Conservation (phyloP, 2,113 vertebrate genomes). For the Antigone vipio region DNA sequence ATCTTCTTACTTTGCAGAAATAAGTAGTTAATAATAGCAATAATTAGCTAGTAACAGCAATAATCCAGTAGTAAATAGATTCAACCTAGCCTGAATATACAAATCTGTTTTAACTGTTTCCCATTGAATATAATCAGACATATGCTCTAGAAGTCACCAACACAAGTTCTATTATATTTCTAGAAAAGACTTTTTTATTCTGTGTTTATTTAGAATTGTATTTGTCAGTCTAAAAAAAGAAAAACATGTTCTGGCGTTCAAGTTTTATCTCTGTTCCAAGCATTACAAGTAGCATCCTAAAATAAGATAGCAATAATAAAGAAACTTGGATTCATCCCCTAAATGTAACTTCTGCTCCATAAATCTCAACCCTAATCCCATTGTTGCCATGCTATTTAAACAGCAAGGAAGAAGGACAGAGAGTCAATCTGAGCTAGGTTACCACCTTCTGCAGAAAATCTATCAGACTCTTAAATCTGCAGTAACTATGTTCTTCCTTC, state of each 20-base stretch:
- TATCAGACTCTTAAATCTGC: neutral
- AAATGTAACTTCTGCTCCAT: neutral
- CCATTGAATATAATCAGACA: neutral
- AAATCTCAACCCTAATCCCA: neutral
- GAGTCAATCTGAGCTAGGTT: neutral
- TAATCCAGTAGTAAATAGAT: neutral
- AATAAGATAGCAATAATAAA: neutral
- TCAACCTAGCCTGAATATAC: neutral
- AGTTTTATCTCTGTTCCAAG: neutral
- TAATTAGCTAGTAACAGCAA: neutral
- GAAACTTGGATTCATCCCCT: neutral
- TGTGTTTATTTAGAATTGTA: neutral
- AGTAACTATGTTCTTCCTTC: neutral
- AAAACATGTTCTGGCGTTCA: neutral
- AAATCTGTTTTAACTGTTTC: neutral
- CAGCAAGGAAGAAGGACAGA: neutral
- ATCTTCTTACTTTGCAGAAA: neutral
- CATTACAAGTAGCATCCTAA: neutral
- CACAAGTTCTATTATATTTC: neutral
- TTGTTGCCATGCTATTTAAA: neutral
- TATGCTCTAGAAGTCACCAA: neutral
- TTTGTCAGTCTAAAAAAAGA: neutral
- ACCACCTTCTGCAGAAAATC: neutral
- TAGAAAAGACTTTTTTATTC: neutral
- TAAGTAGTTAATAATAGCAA: neutral